Evolutionary conservation across 2,797 vertebrate genomes (phyloP).

Genomic region (Pseudochirops cupreus): DNA sequence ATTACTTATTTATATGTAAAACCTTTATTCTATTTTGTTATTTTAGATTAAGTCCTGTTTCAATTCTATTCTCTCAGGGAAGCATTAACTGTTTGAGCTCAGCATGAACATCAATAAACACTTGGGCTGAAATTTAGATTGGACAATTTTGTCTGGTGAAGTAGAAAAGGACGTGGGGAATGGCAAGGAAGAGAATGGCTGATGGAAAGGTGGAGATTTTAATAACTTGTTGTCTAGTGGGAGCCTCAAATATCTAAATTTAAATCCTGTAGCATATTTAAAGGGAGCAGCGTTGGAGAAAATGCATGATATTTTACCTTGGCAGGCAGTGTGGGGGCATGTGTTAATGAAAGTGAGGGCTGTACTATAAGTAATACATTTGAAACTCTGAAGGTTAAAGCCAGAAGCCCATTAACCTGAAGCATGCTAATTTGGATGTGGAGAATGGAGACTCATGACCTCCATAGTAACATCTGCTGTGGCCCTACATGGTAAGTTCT

Average conservation of each 20-base stretch:
- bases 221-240: constrained; percentile 86
- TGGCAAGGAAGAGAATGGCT: constrained; percentile 85
- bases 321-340: constrained; percentile 48
- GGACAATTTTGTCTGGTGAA: constrained; percentile 90
- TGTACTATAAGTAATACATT: constrained; percentile 18
- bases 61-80: constrained; percentile 90
- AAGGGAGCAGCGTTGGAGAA: constrained; percentile 66
- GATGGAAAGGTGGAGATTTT: constrained; percentile 90
- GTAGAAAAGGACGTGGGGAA: constrained; percentile 89
- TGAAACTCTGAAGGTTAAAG: constrained; percentile 61
- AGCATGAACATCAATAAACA: constrained; percentile 91
- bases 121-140: constrained; percentile 92
- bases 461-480: not conserved
- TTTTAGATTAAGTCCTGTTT: constrained; percentile 90
- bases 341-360: not conserved
- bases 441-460: not conserved
- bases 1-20: constrained; percentile 90
- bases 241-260: constrained; percentile 84
- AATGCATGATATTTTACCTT: constrained; percentile 53
- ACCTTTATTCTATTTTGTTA: constrained; percentile 89
- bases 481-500: not conserved
- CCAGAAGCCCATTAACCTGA: constrained; percentile 45
- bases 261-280: constrained; percentile 82
- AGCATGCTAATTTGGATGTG: not conserved
- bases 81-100: constrained; percentile 90